Conservation (phyloP, 2,797 vertebrate species). For the Dermochelys coriacea region DNA sequence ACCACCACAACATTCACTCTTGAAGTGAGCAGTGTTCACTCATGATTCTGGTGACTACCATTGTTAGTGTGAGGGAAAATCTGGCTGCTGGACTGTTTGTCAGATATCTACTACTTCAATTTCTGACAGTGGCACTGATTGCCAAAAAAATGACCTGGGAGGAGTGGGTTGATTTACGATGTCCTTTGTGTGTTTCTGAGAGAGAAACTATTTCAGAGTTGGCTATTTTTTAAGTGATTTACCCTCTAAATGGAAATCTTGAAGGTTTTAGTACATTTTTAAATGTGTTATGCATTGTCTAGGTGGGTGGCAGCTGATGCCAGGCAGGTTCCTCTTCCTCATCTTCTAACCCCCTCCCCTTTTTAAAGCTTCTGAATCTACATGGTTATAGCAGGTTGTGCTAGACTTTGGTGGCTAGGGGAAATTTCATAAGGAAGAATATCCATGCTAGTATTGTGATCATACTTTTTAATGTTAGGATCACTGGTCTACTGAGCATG, state of each 20-base stretch:
- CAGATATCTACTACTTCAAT: not conserved
- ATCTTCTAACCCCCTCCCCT: not conserved
- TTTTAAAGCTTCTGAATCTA: not conserved
- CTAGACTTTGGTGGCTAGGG: not conserved
- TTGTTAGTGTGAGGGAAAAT: not conserved
- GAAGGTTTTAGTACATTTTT: not conserved
- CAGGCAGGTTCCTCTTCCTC: not conserved
- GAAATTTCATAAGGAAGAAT: not conserved
- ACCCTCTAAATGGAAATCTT: not conserved
- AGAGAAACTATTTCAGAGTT: not conserved
- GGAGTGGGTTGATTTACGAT: not conserved
- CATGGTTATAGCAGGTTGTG: not conserved
- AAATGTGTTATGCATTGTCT: not conserved
- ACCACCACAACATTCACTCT: not conserved
- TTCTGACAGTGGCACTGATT: not conserved
- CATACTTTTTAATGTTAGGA: not conserved
- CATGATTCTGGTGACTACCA: not conserved
- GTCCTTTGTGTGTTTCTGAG: not conserved
- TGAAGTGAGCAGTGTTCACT: not conserved
- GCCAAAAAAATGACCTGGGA: not conserved
- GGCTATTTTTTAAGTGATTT: not conserved
- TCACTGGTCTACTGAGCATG: not conserved
- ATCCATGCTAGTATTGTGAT: not conserved
- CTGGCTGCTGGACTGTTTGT: not conserved
- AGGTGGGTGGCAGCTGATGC: not conserved